Evolutionary conservation across 2,888 invertebrate species (phyloP).

Genomic region (Thecocarcelia acutangulata): DNA sequence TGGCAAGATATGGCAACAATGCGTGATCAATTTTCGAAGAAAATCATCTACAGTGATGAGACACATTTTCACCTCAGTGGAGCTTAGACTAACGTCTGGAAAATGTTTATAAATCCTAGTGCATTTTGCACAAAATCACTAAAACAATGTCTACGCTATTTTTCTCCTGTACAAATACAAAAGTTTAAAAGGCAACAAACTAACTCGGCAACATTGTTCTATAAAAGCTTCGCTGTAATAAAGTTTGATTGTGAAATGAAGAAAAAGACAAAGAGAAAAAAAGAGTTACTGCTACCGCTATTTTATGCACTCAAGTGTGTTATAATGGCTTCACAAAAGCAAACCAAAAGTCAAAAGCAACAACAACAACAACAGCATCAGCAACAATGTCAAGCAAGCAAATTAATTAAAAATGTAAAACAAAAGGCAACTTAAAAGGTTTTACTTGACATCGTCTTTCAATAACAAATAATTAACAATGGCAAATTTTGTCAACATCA

Average conservation of each 20-base stretch:
- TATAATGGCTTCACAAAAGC: conserved; percentile 49
- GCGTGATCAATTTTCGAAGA: too few species aligned
- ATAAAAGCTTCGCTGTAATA: background rate
- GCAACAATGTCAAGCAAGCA: conserved; percentile 52
- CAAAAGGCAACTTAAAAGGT: conserved; percentile 68
- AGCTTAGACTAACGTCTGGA: too few species aligned
- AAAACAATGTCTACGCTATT: too few species aligned
- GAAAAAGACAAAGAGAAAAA: conserved; percentile 3
- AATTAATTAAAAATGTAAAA: conserved; percentile 68
- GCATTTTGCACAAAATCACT: too few species aligned
- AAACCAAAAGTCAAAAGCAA: conserved; percentile 29
- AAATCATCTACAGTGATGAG: too few species aligned
- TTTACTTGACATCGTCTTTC: conserved; percentile 58
- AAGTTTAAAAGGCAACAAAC: background rate
- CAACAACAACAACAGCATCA: conserved; percentile 15
- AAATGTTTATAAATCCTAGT: too few species aligned
- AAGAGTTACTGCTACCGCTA: conserved; percentile 45
- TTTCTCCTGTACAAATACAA: background rate
- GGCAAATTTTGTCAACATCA: conserved; percentile 29
- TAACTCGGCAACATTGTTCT: conserved; percentile 1
- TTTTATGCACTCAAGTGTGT: conserved; percentile 45
- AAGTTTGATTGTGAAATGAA: too few species aligned
- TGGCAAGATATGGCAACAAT: too few species aligned
- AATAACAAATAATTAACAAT: conserved; percentile 56
- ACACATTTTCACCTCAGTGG: too few species aligned